Conservation (phyloP, 2,888 invertebrate species). For the Chrysodeixis includens region DNA sequence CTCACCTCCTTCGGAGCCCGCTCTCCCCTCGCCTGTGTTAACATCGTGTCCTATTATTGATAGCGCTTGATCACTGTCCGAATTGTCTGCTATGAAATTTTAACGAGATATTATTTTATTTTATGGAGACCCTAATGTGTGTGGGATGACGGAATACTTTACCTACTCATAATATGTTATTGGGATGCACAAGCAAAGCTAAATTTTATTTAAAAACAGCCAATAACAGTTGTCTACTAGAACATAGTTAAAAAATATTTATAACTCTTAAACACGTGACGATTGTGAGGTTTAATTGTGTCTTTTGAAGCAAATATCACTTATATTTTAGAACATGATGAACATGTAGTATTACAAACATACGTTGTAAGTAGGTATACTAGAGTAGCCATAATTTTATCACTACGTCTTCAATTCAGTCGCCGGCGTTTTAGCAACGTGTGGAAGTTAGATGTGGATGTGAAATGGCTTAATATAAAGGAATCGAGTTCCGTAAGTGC, state of each 20-base stretch:
- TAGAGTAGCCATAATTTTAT: constrained; percentile 34
- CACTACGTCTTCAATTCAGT: constrained; percentile 36
- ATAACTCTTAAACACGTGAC: too few relatives aligned
- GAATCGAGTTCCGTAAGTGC: constrained; percentile 69
- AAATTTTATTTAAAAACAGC: background rate
- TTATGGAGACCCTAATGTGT: background rate
- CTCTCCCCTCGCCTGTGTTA: constrained; percentile 49
- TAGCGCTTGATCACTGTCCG: constrained; percentile 43
- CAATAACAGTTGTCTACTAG: background rate
- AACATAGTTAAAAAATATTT: too few relatives aligned
- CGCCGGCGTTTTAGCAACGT: constrained; percentile 31
- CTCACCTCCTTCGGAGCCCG: constrained; percentile 60
- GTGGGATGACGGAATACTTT: background rate
- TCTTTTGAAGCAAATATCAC: too few relatives aligned
- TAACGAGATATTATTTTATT: constrained; percentile 20
- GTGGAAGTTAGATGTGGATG: constrained; percentile 43
- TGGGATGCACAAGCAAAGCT: too few relatives aligned
- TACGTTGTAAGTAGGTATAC: too few relatives aligned
- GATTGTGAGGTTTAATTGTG: too few relatives aligned
- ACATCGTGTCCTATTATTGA: constrained; percentile 56
- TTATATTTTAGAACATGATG: too few relatives aligned
- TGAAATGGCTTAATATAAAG: constrained; percentile 73
- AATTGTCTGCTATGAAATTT: constrained; percentile 14
- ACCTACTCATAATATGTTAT: background rate
- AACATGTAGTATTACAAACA: too few relatives aligned